Conservation (phyloP, 1,140 invertebrate genomes). For the Reticulitermes speratus region DNA sequence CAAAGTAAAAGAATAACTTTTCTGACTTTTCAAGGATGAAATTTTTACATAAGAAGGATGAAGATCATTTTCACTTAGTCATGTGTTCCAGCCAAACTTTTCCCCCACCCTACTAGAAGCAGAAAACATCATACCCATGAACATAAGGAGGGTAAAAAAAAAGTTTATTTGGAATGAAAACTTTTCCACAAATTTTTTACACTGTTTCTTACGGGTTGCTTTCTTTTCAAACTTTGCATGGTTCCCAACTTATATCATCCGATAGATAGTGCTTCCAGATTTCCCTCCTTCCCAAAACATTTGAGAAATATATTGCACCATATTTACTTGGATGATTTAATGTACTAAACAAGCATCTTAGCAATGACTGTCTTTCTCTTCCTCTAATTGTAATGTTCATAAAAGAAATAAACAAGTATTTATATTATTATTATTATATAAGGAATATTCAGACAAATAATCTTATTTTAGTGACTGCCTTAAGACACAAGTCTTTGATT, state of each 20-base stretch:
- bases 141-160: not conserved
- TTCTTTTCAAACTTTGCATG: not conserved
- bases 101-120: not conserved
- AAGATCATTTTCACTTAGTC: conserved; percentile 15
- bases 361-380: not conserved
- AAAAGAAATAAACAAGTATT: not conserved
- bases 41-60: conserved; percentile 19
- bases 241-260: not conserved
- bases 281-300: not conserved
- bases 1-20: conserved; percentile 17
- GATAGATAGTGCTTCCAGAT: not conserved
- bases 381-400: not conserved
- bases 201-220: not conserved
- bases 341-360: not conserved
- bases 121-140: not conserved
- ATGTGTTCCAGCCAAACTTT: not conserved
- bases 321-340: not conserved
- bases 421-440: too few relatives aligned
- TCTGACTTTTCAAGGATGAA: not conserved
- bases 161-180: not conserved
- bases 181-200: conserved; percentile 8
- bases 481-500: too few relatives aligned
- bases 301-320: not conserved
- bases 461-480: too few relatives aligned
- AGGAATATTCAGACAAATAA: too few relatives aligned